Evolutionary conservation across 2,888 invertebrate genomes (phyloP), one percentile per base, ranked within the genome.

Genomic region (Linyphia triangularis): DNA sequence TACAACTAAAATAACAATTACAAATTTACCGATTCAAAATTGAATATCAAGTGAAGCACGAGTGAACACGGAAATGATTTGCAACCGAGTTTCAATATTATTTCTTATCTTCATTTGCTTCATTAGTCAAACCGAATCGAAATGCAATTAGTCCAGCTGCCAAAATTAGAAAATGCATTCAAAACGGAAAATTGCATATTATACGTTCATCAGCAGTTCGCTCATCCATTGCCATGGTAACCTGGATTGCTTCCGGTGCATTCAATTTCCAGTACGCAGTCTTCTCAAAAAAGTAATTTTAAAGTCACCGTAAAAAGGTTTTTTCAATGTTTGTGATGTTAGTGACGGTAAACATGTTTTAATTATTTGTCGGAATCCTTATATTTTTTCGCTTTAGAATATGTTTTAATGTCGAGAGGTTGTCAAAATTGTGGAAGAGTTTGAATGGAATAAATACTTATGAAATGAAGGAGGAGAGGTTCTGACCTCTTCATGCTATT

Each of bases 221-320:
- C 51, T 5, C 51, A 51, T 5, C 16, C 13, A n/a, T 51, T 16
- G 16, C 51, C 51, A 51, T 51, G n/a, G n/a, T n/a, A n/a, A 51
- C 51, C 16, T 5, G n/a, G n/a, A 51, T 51, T 13, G 51, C 51
- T 51, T 51, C 51, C n/a, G n/a, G 51, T n/a, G n/a, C 13, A 51
- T 51, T 51, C n/a, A 51, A n/a, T 51, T 51, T 51, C 51, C n/a
- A 51, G 51, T n/a, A 13, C 5, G 5, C 16, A n/a, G n/a, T n/a
- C 51, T 51, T 51, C n/a, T 51, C n/a, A n/a, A 51, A 51, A 51
- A 51, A n/a, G n/a, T 51, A 51, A n/a, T 51, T 51, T 33, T 51
- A 51, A 51, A 51, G 13, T 51, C 16, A n/a, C 13, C n/a, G 13
- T n/a, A 51, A 5, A n/a, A 16, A 5, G 16, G 5, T 51, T 51